Evolutionary conservation across 1,140 invertebrate genomes (phyloP).

Genomic region (Trypoxylus dichotomus): DNA sequence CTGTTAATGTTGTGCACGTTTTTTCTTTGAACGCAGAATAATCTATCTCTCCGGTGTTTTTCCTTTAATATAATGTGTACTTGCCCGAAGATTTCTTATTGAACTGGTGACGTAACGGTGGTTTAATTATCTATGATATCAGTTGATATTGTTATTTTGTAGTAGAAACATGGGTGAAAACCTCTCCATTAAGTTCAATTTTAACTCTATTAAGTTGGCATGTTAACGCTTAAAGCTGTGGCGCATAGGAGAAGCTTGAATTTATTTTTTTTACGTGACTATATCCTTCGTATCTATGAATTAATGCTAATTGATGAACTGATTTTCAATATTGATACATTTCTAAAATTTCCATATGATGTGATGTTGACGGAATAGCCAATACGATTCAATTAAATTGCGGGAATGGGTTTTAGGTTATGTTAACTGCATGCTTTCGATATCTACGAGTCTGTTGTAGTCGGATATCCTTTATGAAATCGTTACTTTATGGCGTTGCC

Average conservation of each 20-base stretch:
- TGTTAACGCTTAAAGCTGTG: not conserved
- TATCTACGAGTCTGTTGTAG: not conserved
- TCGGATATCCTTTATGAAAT: not conserved
- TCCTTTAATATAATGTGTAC: not conserved
- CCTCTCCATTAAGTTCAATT: not conserved
- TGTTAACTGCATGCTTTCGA: constrained; percentile 5
- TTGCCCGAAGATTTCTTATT: not conserved
- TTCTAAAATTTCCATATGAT: not conserved
- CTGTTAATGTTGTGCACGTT: not conserved
- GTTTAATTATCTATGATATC: not conserved
- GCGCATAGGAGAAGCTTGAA: not conserved
- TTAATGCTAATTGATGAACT: not conserved
- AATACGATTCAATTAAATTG: not conserved
- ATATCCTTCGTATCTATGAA: not conserved
- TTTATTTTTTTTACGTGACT: too few species aligned
- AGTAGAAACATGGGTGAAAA: not conserved
- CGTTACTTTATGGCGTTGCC: not conserved
- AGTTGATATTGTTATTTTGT: not conserved
- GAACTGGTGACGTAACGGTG: not conserved
- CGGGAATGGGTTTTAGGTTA: not conserved
- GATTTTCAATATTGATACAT: not conserved
- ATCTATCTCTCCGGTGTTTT: not conserved
- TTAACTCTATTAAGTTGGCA: not conserved
- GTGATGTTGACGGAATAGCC: not conserved
- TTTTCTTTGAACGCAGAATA: not conserved